Evolutionary conservation across 2,797 vertebrate genomes (phyloP).

Genomic region (Coregonus ussuriensis): DNA sequence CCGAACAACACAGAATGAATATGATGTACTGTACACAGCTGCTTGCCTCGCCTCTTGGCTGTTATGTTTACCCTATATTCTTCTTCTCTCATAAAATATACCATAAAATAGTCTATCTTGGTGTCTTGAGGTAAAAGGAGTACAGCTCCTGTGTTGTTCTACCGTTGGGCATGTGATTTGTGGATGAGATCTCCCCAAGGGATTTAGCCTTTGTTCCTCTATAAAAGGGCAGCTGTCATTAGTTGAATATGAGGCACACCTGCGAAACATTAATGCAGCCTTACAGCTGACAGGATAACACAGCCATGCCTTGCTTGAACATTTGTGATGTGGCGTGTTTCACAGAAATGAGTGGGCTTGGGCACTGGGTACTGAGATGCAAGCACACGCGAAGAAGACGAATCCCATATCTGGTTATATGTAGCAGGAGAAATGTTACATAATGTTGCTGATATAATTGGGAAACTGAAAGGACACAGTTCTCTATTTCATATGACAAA

Average conservation of each 20-base stretch:
- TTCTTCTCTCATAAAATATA: background rate
- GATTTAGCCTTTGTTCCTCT: conserved; percentile 31
- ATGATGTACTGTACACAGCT: background rate
- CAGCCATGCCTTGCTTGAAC: background rate
- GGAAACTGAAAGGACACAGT: background rate
- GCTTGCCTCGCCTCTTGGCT: background rate
- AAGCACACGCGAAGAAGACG: background rate
- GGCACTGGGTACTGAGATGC: background rate
- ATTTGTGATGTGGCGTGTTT: background rate
- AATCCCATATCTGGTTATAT: background rate
- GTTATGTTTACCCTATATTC: background rate
- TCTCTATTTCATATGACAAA: background rate
- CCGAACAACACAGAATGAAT: background rate
- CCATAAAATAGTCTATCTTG: background rate
- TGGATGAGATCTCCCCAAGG: conserved; percentile 10
- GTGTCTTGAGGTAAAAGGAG: background rate
- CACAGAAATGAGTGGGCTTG: background rate
- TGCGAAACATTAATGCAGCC: conserved; percentile 35
- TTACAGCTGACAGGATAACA: conserved; percentile 38
- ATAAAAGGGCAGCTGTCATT: conserved; percentile 44
- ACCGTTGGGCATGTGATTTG: background rate
- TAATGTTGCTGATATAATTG: background rate
- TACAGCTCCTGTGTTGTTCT: background rate
- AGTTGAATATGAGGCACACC: conserved; percentile 43
- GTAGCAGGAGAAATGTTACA: background rate